Percentiles rank a stretch among this genome's conserved stretches.
These are phyloP conservation scores for Clytia hemisphaerica DNA, from an alignment of 30 jellyfish, hydroid and myxozoan species.

Conservation along the genomic window DNA sequence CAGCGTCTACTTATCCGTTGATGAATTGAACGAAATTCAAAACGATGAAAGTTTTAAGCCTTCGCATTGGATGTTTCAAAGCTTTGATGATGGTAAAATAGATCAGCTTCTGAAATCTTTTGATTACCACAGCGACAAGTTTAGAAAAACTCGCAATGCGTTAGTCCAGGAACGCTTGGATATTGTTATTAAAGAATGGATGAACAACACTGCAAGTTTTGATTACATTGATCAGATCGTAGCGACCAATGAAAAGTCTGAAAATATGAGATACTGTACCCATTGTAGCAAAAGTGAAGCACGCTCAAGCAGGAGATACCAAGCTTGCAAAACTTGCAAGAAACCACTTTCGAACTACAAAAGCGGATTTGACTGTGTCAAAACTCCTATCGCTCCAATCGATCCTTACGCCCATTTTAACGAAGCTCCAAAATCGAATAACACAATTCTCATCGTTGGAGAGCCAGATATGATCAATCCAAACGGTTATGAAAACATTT, in stretches of 20 bases:
- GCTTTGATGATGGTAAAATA: not conserved
- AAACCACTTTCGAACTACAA: not conserved
- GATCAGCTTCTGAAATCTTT: not conserved
- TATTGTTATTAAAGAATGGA: not conserved
- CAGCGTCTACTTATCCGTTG: not conserved
- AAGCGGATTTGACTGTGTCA: not conserved
- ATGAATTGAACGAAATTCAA: not conserved
- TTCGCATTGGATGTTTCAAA: slow-evolving; percentile 7
- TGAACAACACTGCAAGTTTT: not conserved
- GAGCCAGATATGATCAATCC: slow-evolving; percentile 44
- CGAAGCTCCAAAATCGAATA: not conserved
- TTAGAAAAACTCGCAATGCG: slow-evolving; percentile 6
- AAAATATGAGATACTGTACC: not conserved
- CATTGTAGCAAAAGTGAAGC: slow-evolving; percentile 42
- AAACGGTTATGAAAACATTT: slow-evolving; percentile 19
- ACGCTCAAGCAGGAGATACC: not conserved
- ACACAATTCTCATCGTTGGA: not conserved
- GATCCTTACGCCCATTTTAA: not conserved
- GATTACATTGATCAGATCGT: slow-evolving; percentile 12
- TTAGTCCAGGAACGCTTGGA: slow-evolving; percentile 6
- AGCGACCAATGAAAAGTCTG: not conserved
- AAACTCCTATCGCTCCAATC: not conserved
- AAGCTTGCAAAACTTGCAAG: slow-evolving; percentile 2
- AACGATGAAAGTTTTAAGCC: not conserved
- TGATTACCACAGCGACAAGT: not conserved